These are phyloP conservation scores for Crotalus horridus DNA, from an alignment of 2,113 vertebrate species.

Conservation along the genomic window DNA sequence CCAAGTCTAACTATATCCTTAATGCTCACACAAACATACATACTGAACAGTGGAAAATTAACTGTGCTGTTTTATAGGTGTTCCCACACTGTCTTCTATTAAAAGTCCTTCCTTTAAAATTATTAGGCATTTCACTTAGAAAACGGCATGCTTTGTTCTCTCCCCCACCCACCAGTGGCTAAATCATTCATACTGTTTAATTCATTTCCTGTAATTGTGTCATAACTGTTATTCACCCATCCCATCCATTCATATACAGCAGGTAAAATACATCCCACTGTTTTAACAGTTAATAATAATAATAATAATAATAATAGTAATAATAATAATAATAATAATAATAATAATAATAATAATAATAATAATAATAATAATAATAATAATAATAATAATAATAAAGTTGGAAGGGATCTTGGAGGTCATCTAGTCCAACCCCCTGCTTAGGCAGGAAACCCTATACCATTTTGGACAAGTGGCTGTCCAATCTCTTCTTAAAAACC, in stretches of 20 bases:
- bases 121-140: neutral
- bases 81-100: neutral
- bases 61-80: neutral
- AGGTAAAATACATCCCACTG: conserved; percentile 16
- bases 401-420: too few relatives aligned
- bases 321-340: too few relatives aligned
- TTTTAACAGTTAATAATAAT: neutral
- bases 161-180: neutral
- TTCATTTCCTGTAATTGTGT: conserved; percentile 38
- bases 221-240: conserved; percentile 49
- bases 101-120: neutral
- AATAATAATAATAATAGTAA: too few relatives aligned
- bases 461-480: too few relatives aligned
- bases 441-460: too few relatives aligned
- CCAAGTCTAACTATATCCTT: too few relatives aligned
- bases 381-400: too few relatives aligned
- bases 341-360: too few relatives aligned
- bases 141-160: conserved; percentile 1
- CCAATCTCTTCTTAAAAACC: too few relatives aligned
- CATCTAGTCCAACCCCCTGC: too few relatives aligned
- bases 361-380: too few relatives aligned
- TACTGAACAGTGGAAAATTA: neutral
- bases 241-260: conserved; percentile 37
- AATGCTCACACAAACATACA: neutral
- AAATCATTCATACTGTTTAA: conserved; percentile 28